Base-by-base conservation (phyloP, 2,113 vertebrate species). In the Rhinoderma darwinii region DNA sequence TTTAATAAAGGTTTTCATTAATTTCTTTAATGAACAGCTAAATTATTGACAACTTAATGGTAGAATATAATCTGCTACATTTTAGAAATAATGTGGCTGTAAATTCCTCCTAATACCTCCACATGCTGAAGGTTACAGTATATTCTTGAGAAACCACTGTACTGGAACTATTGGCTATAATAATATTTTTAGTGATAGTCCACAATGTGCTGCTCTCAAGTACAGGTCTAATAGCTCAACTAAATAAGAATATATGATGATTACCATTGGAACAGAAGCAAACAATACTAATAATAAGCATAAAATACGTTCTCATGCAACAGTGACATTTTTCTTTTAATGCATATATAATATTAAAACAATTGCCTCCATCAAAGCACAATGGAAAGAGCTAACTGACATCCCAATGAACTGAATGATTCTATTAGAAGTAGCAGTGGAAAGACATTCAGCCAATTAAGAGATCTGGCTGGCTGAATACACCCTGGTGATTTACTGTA, bases 401-500 rank as follows among this genome's bases (percentile, higher is more conserved):
- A 75, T 56, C 56, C 50, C 78, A 66, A 30, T 87, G 79, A 87
- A 82, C 47, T 82, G 86, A 74, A 82, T 75, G 54, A 87, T 87
- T 56, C 68, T 75, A 72, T 72, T 86, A 80, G 76, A 63, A 75
- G 43, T 74, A 82, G 79, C 86, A 47, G 68, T 22, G 27, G 50
- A n/a, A 41, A 87, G 70, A 79, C 37, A 82, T 61, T 75, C 68
- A 75, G 78, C 39, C 86, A 82, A 82, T 82, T 87, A 87, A 37
- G 51, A 63, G 68, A 81, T 82, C 27, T 63, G 68, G 51, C 79
- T 66, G 79, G 39, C 25, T 87, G 68, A 75, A 75, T 82, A 82
- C 70, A 87, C 86, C 50, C 86, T 59, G 70, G 86, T 54, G 78
- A 66, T 82, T 87, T 81, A n/a, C n/a, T n/a, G n/a, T n/a, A 87